phyloP scores from a whole-genome alignment of 2,113 vertebrate genomes.

The Vulpes lagopus region DNA sequence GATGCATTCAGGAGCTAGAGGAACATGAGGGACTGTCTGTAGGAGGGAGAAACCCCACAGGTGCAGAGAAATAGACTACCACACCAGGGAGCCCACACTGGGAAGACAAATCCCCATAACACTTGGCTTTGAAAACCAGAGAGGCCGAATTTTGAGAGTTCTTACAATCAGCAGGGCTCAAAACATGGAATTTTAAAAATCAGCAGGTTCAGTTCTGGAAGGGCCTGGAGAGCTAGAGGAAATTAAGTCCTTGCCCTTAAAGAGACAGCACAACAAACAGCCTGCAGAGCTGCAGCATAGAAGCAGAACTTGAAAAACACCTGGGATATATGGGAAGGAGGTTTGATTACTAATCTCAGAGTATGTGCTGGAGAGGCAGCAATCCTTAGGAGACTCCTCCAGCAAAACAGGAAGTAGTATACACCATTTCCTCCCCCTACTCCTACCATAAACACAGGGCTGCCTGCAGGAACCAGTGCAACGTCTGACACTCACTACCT shows the following conservation, averaged over 20 bases:
- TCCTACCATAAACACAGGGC: not conserved
- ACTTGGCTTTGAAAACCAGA: not conserved
- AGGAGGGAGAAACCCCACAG: not conserved
- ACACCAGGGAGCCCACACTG: not conserved
- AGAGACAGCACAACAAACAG: not conserved
- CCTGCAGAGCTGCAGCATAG: not conserved
- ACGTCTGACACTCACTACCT: not conserved
- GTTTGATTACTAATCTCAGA: not conserved
- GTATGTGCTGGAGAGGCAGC: not conserved
- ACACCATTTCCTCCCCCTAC: not conserved
- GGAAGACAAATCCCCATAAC: not conserved
- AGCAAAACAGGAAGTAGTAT: not conserved
- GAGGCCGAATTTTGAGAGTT: not conserved
- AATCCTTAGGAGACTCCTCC: not conserved
- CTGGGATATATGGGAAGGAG: not conserved
- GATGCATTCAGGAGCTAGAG: not conserved
- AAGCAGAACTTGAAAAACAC: not conserved
- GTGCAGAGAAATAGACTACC: not conserved
- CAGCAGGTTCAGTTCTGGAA: not conserved
- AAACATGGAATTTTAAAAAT: not conserved
- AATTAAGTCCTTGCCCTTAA: not conserved
- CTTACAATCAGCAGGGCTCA: not conserved
- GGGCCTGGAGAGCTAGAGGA: not conserved
- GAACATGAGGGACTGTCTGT: not conserved
- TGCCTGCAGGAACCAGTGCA: not conserved